Conservation (phyloP, 2,113 vertebrate genomes). For the Sula dactylatra region DNA sequence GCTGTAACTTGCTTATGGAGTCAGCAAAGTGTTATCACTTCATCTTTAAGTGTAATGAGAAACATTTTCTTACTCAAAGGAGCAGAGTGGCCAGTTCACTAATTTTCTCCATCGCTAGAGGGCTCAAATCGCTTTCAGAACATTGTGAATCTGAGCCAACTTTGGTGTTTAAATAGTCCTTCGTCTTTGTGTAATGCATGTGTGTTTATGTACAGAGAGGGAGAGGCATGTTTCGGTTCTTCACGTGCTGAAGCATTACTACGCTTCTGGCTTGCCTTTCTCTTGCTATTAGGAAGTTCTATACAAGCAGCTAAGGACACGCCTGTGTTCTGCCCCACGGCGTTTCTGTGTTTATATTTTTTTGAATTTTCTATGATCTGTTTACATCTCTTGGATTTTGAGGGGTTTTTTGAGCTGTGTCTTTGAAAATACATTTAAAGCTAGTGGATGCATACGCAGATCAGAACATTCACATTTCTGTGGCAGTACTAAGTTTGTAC, state of each 20-base stretch:
- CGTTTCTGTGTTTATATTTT: not conserved
- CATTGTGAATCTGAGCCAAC: not conserved
- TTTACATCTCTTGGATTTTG: not conserved
- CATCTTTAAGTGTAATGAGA: not conserved
- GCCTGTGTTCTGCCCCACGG: not conserved
- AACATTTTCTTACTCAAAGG: not conserved
- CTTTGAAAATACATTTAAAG: not conserved
- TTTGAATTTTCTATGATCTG: not conserved
- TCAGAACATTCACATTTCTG: not conserved
- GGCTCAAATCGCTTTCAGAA: slow-evolving; percentile 36
- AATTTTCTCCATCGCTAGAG: slow-evolving; percentile 44
- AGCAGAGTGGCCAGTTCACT: not conserved
- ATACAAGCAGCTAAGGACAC: not conserved
- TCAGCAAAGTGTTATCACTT: not conserved
- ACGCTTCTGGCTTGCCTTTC: not conserved
- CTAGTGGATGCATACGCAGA: not conserved
- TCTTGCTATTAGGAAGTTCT: not conserved
- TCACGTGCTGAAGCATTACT: rapidly evolving
- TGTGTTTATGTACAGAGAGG: not conserved
- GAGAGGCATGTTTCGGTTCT: not conserved
- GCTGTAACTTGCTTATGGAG: not conserved
- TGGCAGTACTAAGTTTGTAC: not conserved
- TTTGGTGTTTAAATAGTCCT: not conserved
- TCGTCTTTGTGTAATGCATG: rapidly evolving
- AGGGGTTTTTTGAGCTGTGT: not conserved